phyloP scores from a whole-genome alignment of 1,140 invertebrate genomes.

The Bombus sylvicola region DNA sequence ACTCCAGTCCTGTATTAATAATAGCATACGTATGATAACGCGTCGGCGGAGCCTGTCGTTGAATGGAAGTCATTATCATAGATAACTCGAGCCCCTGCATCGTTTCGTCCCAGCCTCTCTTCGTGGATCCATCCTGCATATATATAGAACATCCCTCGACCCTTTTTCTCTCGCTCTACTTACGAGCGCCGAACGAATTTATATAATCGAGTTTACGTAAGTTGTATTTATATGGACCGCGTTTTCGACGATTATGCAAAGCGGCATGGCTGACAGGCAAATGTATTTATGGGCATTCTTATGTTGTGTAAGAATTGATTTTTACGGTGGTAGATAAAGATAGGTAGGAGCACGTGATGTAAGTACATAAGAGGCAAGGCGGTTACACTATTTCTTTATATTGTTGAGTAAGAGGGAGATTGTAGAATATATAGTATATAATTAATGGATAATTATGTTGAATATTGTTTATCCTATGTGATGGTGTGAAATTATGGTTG shows the following conservation, averaged over 20 bases:
- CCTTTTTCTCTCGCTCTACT: constrained; percentile 31
- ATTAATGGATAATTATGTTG: too few species aligned
- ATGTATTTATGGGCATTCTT: background rate
- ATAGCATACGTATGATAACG: constrained; percentile 38
- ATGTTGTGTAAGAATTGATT: background rate
- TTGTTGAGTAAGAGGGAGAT: too few species aligned
- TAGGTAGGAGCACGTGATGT: background rate
- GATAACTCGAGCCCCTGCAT: constrained; percentile 28
- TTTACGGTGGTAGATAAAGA: background rate
- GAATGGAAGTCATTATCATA: constrained; percentile 47
- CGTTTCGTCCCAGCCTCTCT: background rate
- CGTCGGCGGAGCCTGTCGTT: background rate
- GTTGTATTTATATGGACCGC: background rate
- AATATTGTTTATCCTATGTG: background rate
- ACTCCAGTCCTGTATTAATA: constrained; percentile 31
- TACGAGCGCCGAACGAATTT: constrained; percentile 26
- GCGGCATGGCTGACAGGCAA: background rate
- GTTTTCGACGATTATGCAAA: background rate
- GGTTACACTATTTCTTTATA: background rate
- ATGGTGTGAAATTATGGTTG: background rate
- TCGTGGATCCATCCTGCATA: background rate
- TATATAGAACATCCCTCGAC: constrained; percentile 28
- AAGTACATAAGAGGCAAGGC: background rate
- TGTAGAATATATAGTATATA: too few species aligned
- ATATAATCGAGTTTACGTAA: constrained; percentile 12